These are phyloP conservation scores for Girardia tigrina DNA, from an alignment of 2,888 invertebrate genomes.

Conservation along the genomic window DNA sequence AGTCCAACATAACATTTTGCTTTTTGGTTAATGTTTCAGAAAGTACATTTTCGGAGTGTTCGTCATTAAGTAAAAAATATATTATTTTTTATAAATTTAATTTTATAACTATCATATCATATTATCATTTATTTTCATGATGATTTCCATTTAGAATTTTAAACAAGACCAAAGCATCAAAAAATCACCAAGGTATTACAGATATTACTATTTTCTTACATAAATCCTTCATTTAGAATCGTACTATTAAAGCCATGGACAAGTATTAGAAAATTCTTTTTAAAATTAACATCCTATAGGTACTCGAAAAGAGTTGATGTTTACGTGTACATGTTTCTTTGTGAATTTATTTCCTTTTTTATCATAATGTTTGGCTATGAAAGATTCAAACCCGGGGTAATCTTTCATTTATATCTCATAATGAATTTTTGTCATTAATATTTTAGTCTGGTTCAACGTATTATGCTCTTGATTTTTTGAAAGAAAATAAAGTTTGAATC, in stretches of 20 bases:
- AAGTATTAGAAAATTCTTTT: conserved; percentile 60
- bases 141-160: too few species aligned
- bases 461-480: conserved; percentile 2
- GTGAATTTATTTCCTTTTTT: conserved; percentile 91
- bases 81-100: too few species aligned
- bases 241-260: background rate
- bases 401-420: background rate
- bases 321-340: conserved; percentile 92
- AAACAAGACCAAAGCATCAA: too few species aligned
- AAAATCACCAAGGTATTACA: too few species aligned
- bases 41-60: too few species aligned
- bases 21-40: too few species aligned
- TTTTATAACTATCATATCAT: too few species aligned
- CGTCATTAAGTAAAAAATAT: too few species aligned
- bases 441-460: background rate
- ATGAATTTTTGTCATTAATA: background rate
- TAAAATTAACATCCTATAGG: conserved; percentile 61
- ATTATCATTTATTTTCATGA: too few species aligned
- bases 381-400: conserved; percentile 64
- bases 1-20: too few species aligned
- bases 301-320: conserved; percentile 70
- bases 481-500: background rate
- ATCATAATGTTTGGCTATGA: conserved; percentile 88
- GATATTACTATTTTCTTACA: too few species aligned
- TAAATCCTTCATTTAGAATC: background rate